Evolutionary conservation across 2,888 invertebrate genomes (phyloP), one percentile per base, ranked within the genome.

Genomic region (Germaria angustata): DNA sequence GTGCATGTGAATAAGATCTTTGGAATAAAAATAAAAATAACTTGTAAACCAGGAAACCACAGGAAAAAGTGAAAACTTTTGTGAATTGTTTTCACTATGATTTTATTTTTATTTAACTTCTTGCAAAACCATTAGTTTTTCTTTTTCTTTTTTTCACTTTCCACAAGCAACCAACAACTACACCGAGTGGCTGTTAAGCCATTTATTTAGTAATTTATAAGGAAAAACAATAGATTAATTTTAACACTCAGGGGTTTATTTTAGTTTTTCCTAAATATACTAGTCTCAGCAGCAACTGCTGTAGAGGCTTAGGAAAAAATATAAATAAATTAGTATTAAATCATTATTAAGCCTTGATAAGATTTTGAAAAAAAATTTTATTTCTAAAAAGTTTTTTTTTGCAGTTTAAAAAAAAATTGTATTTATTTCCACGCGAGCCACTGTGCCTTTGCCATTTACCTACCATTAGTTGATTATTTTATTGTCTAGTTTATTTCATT

Each of bases 51-150:
- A 75, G 81, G 71, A 82, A 82, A 79, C 82, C 75, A 65, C 82
- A 82, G 75, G 78, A 79, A 82, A 81, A 82, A 82, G 82, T 82
- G 82, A 82, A 81, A 82, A 82, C 79, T 82, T 69, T 79, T 75
- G 65, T 82, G 65, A 75, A 63, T 68, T 66, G 66, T 66, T 68
- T 66, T 41, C 13, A 36, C 34, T 66, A 73, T 41, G 32, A 2
- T 49, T 59, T 49, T 28, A 41, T 61, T 63, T 61, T 9, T 41
- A 39, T 61, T 72, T 32, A 39, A 73, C 20, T 51, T 51, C 39
- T 53, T 53, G 53, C 44, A 63, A 51, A 51, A 32, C 57, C 28
- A 34, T 55, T 28, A n/a, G 55, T 57, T 32, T 51, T 28, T 4
- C 6, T 22, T 49, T 24, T 22, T 22, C 1, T 36, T 28, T 65